Conservation (phyloP, 2,113 vertebrate genomes). For the Chlamydotis undulata region DNA sequence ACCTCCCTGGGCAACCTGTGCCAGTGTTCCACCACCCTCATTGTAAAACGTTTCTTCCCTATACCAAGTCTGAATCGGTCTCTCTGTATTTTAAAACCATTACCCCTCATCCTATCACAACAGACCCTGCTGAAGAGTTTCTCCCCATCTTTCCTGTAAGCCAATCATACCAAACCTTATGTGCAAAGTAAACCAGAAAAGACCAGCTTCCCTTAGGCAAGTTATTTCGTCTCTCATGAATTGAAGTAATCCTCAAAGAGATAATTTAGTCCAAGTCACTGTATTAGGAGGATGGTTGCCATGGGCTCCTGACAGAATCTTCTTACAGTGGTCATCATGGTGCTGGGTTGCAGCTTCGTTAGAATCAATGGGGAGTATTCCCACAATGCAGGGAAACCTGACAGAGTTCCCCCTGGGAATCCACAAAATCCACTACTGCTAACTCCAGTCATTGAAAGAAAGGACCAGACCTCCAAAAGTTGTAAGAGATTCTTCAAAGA, state of each 20-base stretch:
- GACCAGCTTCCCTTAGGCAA: background rate
- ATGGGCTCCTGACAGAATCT: background rate
- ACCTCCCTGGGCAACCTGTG: no score
- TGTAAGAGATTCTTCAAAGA: background rate
- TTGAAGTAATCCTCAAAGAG: background rate
- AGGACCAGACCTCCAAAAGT: background rate
- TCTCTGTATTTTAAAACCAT: no score
- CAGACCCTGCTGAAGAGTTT: no score
- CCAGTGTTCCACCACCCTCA: no score
- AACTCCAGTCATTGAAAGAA: background rate
- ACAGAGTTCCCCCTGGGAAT: background rate
- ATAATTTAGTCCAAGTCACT: background rate
- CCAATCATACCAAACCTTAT: background rate
- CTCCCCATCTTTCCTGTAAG: no score
- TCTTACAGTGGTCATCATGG: background rate
- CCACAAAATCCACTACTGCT: background rate
- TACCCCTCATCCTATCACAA: no score
- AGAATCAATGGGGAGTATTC: background rate
- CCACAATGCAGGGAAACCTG: background rate
- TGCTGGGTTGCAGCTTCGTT: background rate
- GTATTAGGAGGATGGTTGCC: background rate
- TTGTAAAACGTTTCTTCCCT: no score
- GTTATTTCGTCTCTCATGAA: background rate
- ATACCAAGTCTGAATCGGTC: no score
- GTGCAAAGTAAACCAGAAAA: background rate